phyloP scores from a whole-genome alignment of 1,140 invertebrate genomes.

The Helicoverpa zea region DNA sequence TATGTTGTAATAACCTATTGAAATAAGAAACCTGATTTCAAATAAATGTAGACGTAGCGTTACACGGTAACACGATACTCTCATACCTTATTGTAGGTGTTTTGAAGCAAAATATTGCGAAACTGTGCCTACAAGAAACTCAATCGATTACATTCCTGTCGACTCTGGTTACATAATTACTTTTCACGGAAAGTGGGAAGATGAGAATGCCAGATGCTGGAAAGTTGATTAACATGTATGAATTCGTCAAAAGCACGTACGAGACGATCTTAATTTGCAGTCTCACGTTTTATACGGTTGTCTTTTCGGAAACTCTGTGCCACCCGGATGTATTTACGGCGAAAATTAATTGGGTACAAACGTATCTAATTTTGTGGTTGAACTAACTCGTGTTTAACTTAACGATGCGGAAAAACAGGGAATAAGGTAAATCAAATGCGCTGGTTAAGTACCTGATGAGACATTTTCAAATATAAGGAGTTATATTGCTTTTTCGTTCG shows the following conservation, averaged over 20 bases:
- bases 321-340: background rate
- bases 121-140: background rate
- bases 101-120: background rate
- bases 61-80: background rate
- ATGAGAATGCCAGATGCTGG: background rate
- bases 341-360: background rate
- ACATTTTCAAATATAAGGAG: too few relatives aligned
- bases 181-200: background rate
- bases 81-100: background rate
- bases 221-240: background rate
- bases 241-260: background rate
- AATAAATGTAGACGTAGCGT: background rate
- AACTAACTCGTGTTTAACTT: too few relatives aligned
- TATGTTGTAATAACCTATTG: slow-evolving; percentile 3
- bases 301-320: too few relatives aligned
- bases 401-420: too few relatives aligned
- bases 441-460: too few relatives aligned
- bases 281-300: too few relatives aligned
- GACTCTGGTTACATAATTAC: slow-evolving; percentile 11
- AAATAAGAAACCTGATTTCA: slow-evolving; percentile 2
- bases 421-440: too few relatives aligned
- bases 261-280: background rate
- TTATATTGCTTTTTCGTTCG: too few relatives aligned
- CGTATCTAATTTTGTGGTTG: too few relatives aligned
- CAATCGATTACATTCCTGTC: slow-evolving; percentile 6